Evolutionary conservation across 1,140 invertebrate species (phyloP).

Genomic region (Epicauta chinensis): DNA sequence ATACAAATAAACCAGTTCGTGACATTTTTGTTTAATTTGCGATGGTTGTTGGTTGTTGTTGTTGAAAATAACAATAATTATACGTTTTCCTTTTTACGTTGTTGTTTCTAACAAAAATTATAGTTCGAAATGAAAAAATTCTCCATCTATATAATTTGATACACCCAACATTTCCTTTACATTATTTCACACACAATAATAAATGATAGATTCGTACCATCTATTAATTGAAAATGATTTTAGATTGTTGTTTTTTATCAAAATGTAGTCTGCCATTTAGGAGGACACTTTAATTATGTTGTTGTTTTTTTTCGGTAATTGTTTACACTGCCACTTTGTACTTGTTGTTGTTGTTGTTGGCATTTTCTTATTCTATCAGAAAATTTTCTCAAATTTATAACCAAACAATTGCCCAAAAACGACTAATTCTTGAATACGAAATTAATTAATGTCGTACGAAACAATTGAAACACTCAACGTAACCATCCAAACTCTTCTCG

Average conservation of each 20-base stretch:
- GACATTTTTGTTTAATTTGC: conserved; percentile 15
- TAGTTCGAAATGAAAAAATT: not conserved
- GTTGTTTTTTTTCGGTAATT: conserved; percentile 7
- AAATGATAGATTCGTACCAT: too few relatives aligned
- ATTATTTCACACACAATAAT: not conserved
- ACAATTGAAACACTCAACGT: too few relatives aligned
- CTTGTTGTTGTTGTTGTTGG: conserved; percentile 10
- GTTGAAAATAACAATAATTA: not conserved
- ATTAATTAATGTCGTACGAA: too few relatives aligned
- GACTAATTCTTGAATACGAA: too few relatives aligned
- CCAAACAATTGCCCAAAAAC: too few relatives aligned
- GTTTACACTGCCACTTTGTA: conserved; percentile 16
- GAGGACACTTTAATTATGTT: conserved; percentile 18
- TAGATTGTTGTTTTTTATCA: too few relatives aligned
- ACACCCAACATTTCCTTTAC: not conserved
- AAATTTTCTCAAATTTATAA: too few relatives aligned
- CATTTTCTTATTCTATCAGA: too few relatives aligned
- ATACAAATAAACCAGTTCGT: conserved; percentile 14
- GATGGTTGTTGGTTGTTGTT: not conserved
- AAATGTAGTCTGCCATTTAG: conserved; percentile 19
- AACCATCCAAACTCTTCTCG: too few relatives aligned
- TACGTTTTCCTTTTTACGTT: not conserved
- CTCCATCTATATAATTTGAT: not conserved
- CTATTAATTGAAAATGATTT: too few relatives aligned
- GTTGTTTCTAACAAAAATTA: conserved; percentile 3